A percentile compares a stretch with the other conserved stretches of the same genome.
Evolutionary conservation across 2,888 invertebrate species (phyloP).

Genomic region (Anorthoa munda): DNA sequence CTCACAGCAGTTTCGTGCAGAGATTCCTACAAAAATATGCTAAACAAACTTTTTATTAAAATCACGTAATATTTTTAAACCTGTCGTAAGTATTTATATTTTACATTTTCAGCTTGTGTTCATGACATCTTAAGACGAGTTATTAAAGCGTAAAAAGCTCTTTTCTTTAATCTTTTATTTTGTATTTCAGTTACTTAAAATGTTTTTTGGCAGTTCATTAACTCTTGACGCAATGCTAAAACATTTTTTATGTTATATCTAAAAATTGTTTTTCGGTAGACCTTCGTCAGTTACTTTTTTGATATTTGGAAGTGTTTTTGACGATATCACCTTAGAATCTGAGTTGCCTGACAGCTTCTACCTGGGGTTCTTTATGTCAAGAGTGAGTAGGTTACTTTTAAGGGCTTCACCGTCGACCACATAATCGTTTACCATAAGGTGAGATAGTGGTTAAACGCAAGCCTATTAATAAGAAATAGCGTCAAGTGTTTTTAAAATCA

Average conservation of each 20-base stretch:
- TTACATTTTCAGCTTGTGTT: constrained; percentile 29
- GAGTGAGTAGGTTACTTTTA: no score
- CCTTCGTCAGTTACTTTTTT: not conserved
- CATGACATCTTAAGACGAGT: constrained; percentile 41
- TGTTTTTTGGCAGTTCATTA: constrained; percentile 50
- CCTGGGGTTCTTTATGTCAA: no score
- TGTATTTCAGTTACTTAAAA: constrained; percentile 30
- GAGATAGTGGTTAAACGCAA: no score
- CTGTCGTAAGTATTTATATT: constrained; percentile 4
- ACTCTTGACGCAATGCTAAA: constrained; percentile 30
- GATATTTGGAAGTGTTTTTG: not conserved
- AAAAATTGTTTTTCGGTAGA: not conserved
- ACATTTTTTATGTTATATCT: not conserved
- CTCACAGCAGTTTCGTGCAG: not conserved
- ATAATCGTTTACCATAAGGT: no score
- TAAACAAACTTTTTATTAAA: constrained; percentile 17
- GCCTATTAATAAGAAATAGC: no score
- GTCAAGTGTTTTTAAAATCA: no score
- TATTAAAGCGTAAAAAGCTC: constrained; percentile 34
- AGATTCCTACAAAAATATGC: constrained; percentile 15
- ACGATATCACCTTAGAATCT: not conserved
- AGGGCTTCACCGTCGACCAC: no score
- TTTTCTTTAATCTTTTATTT: constrained; percentile 33
- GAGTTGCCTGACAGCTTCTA: no score
- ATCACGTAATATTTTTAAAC: constrained; percentile 28